phyloP scores from a whole-genome alignment of 1,140 invertebrate species.

The Saccostrea cuccullata region DNA sequence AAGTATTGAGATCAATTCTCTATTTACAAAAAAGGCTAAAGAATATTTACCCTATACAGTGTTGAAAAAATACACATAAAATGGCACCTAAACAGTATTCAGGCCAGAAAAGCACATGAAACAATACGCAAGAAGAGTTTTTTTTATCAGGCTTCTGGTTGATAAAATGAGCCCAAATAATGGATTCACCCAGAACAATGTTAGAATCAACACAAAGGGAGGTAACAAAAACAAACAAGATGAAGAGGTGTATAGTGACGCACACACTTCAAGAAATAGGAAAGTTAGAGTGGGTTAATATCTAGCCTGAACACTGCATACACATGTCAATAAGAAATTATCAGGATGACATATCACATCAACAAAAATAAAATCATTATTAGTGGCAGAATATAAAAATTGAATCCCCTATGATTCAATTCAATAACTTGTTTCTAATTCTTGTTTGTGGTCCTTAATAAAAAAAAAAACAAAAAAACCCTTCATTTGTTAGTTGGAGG shows the following conservation, averaged over 20 bases:
- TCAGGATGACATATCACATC: neutral
- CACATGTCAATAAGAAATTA: neutral
- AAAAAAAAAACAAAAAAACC: neutral
- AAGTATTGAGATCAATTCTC: neutral
- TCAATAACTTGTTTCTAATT: neutral
- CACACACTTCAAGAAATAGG: conserved; percentile 9
- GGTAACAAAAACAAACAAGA: neutral
- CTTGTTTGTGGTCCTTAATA: neutral
- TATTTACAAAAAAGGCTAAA: neutral
- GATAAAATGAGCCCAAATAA: conserved; percentile 9
- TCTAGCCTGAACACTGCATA: conserved; percentile 36
- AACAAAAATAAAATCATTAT: too few species aligned
- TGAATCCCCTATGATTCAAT: too few species aligned
- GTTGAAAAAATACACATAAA: neutral
- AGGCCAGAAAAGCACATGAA: conserved; percentile 1
- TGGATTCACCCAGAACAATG: neutral
- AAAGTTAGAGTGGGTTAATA: conserved; percentile 29
- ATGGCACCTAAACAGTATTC: conserved; percentile 11
- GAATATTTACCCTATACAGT: neutral
- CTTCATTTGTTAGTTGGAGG: too few species aligned
- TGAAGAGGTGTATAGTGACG: neutral
- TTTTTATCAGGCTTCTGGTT: neutral
- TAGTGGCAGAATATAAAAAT: too few species aligned
- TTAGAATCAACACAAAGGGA: neutral
- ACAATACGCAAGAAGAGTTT: neutral